These are phyloP conservation scores for Gymnogyps californianus DNA, from an alignment of 2,113 vertebrate genomes.

Conservation along the genomic window DNA sequence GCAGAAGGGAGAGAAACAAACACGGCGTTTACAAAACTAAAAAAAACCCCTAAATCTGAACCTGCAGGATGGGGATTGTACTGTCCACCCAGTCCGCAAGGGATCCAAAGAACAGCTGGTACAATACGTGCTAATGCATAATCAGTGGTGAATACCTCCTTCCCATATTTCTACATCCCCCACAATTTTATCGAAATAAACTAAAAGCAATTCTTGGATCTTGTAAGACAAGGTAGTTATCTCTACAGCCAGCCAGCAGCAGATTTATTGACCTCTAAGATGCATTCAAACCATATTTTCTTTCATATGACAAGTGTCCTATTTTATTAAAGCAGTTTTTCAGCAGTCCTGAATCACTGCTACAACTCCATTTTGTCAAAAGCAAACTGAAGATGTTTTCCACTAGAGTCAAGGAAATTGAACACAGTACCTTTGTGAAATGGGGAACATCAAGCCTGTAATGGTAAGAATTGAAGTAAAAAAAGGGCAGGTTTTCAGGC, in stretches of 20 bases:
- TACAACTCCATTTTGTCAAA: slow-evolving; percentile 21
- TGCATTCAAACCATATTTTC: neutral
- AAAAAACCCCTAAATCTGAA: neutral
- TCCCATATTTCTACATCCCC: neutral
- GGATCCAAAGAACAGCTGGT: neutral
- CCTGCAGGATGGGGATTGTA: neutral
- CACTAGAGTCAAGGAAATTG: neutral
- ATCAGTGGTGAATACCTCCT: neutral
- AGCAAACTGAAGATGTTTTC: neutral
- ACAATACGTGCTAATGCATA: neutral
- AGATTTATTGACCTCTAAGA: slow-evolving; percentile 31
- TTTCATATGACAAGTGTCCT: neutral
- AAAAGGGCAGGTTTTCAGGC: neutral
- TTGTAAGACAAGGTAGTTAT: slow-evolving; percentile 27
- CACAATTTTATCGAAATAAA: neutral
- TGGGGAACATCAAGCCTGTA: neutral
- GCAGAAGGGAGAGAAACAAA: neutral
- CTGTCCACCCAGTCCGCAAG: neutral
- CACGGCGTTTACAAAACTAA: neutral
- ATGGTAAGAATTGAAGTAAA: neutral
- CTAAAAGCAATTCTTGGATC: neutral
- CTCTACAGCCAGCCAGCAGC: neutral
- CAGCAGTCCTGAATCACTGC: neutral
- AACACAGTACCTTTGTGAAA: neutral
- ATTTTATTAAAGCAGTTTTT: slow-evolving; percentile 14